Base-by-base conservation (phyloP, 1,140 invertebrate genomes). In the Heliothis virescens region DNA sequence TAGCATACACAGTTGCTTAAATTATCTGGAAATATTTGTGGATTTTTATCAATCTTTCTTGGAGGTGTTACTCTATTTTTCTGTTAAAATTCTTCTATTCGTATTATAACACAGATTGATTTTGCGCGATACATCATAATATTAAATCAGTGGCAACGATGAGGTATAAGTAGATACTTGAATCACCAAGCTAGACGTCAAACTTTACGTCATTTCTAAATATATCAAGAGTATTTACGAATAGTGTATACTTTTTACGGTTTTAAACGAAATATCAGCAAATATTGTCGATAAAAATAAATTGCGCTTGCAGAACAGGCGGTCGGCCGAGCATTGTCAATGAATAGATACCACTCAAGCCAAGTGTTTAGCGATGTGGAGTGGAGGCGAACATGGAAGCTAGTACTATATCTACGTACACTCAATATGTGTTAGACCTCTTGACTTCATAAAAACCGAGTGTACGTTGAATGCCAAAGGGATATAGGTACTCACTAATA, bases 361-460 rank as follows among this genome's bases (percentile, higher is more conserved):
- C 15, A 12, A 72, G 69, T 72, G 69, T 55, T 71, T 71, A 71
- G 48, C 55, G 26, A 57, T 57, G 69, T 72, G 52, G 29, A 55
- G 67, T 71, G 18, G 50, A 53, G 50, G 9, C 12, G 34, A 55
- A 71, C 50, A 50, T 71, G 67, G 21, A 29, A 21, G 4, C 50
- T 53, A n/a, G 48, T 52, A 10, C 18, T 9, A 15, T 50, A 55
- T 13, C n/a, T 34, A n/a, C 15, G 18, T 60, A 60, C 21, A 26
- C 21, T 26, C 34, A 3, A 26, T 57, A 34, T 15, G 52, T 16
- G 47, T 57, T 52, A 57, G 50, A 34, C 12, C 50, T 71, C 67
- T 71, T 55, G 50, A 55, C 69, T 29, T 72, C 52, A 57, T 72
- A 72, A 57, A 72, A 72, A 57, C 69, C 52, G 69, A 72, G 52